Conservation (phyloP, 2,797 vertebrate genomes). For the Gymnoscopelus braueri region DNA sequence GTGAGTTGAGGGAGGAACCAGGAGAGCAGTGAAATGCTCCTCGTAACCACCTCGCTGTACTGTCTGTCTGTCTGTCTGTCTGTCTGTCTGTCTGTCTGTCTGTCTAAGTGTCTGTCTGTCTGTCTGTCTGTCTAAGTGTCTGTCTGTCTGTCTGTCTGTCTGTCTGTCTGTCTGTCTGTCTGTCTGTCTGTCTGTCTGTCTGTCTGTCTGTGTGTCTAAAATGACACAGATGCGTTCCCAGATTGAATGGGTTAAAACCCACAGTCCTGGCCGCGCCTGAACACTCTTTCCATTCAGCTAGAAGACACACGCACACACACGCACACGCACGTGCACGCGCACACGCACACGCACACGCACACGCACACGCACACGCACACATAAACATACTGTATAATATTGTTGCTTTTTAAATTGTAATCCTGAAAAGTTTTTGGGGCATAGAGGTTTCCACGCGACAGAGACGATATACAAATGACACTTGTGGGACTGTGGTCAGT, state of each 20-base stretch:
- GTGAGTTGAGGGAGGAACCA: slow-evolving; percentile 66
- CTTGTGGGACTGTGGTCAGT: too few relatives aligned
- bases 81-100: slow-evolving; percentile 56
- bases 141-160: too few relatives aligned
- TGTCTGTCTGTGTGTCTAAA: slow-evolving; percentile 61
- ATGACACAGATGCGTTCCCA: slow-evolving; percentile 27
- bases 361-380: too few relatives aligned
- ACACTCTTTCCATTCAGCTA: too few relatives aligned
- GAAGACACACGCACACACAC: too few relatives aligned
- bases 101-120: slow-evolving; percentile 67
- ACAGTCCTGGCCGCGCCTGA: not conserved
- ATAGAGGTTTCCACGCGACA: too few relatives aligned
- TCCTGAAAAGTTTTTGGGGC: too few relatives aligned
- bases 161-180: slow-evolving; percentile 66
- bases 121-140: slow-evolving; percentile 48
- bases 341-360: too few relatives aligned
- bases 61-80: slow-evolving; percentile 71
- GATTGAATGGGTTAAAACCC: slow-evolving; percentile 41
- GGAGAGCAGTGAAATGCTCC: slow-evolving; percentile 65
- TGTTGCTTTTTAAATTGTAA: too few relatives aligned
- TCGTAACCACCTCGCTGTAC: slow-evolving; percentile 66
- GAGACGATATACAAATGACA: too few relatives aligned
- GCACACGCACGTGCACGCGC: too few relatives aligned
- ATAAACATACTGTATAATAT: too few relatives aligned
- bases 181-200: slow-evolving; percentile 60